These are phyloP conservation scores for Sericinus montela DNA, from an alignment of 2,888 invertebrate species.

Conservation along the genomic window DNA sequence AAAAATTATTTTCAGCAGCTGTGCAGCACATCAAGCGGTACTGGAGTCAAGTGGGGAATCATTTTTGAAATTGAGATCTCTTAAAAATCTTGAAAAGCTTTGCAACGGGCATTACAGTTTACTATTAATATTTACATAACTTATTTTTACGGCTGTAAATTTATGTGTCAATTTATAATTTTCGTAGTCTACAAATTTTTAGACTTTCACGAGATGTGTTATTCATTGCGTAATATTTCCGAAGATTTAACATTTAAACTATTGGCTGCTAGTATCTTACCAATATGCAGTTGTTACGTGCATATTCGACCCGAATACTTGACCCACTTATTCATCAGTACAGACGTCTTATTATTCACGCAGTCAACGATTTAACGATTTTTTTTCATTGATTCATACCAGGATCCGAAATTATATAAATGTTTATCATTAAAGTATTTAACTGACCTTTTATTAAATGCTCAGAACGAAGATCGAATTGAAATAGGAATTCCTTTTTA, in stretches of 20 bases:
- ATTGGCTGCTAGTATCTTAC: slow-evolving; percentile 33
- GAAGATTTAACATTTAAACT: slow-evolving; percentile 36
- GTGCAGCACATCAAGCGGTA: too few relatives aligned
- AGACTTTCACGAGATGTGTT: slow-evolving; percentile 32
- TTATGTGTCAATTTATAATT: slow-evolving; percentile 13
- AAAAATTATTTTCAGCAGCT: too few relatives aligned
- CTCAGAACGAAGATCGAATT: neutral
- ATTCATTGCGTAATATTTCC: slow-evolving; percentile 30
- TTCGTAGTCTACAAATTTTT: slow-evolving; percentile 23
- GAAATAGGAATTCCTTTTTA: slow-evolving; percentile 12
- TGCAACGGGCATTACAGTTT: too few relatives aligned
- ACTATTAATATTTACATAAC: too few relatives aligned
- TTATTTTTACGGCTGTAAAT: neutral
- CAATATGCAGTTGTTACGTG: slow-evolving; percentile 37
- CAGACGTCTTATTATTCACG: slow-evolving; percentile 9
- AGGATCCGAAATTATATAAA: too few relatives aligned
- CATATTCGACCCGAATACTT: slow-evolving; percentile 32
- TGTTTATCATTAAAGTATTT: slow-evolving; percentile 3
- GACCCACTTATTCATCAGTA: slow-evolving; percentile 24
- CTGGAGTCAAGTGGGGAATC: too few relatives aligned
- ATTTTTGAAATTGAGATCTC: too few relatives aligned
- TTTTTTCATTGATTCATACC: neutral
- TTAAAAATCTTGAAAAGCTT: too few relatives aligned
- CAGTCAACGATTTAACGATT: slow-evolving; percentile 2
- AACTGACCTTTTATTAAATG: slow-evolving; percentile 10